Conservation (phyloP, 2,113 vertebrate species). For the Notothenia rossii region DNA sequence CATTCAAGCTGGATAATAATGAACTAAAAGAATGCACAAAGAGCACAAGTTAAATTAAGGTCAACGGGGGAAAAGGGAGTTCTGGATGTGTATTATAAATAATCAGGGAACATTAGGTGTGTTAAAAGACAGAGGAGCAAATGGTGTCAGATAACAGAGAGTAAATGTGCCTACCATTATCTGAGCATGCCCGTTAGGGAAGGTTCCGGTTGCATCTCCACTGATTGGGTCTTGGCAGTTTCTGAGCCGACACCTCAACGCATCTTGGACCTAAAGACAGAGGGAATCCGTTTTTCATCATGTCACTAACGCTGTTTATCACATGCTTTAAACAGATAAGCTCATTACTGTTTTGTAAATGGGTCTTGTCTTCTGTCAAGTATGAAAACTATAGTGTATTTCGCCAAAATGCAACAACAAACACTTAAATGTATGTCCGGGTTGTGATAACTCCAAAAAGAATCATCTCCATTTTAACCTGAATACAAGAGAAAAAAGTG, state of each 20-base stretch:
- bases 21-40: conserved; percentile 23
- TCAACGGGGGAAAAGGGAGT: conserved; percentile 34
- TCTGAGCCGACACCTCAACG: conserved; percentile 96
- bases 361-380: background rate
- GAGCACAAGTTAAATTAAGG: conserved; percentile 61
- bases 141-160: conserved; percentile 43
- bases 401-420: background rate
- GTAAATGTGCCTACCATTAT: conserved; percentile 91
- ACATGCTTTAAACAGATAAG: background rate
- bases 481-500: background rate
- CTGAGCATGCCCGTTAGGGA: conserved; percentile 98
- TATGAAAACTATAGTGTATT: background rate
- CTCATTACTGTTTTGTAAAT: background rate
- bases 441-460: background rate
- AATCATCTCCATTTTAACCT: background rate
- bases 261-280: conserved; percentile 92
- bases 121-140: conserved; percentile 60
- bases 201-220: conserved; percentile 95
- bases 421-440: background rate
- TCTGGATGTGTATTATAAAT: conserved; percentile 66
- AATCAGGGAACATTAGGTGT: conserved; percentile 42
- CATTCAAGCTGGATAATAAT: conserved; percentile 42
- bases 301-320: background rate
- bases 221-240: conserved; percentile 98
- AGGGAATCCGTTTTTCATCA: background rate